Base-by-base conservation (phyloP, 2,797 vertebrate genomes). In the Molossus molossus region DNA sequence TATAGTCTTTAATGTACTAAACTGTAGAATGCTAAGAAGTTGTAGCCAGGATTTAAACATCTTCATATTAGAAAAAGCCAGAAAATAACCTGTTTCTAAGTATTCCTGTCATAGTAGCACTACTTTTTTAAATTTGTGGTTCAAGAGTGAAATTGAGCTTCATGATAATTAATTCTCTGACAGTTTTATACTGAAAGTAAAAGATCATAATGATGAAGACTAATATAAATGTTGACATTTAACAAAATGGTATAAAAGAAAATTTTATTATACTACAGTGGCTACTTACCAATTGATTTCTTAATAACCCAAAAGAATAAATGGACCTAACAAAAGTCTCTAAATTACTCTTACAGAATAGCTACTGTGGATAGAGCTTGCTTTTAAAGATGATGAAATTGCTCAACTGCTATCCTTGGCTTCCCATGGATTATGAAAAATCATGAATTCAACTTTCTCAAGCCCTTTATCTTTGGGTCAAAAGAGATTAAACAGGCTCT, bases 211-310 rank as follows among this genome's bases (percentile, higher is more conserved):
- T 80, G 89, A 91, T 94, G 55, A 92, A 96, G 79, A 91, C 87
- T 97, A 97, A 96, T 67, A 96, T 94, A 97, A 97, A 97, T 97
- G 96, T 97, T 98, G 97, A 96, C 96, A 97, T 97, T 98, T 97
- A 97, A 91, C 96, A 94, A 97, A 96, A 97, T 87, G 82, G 58
- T 93, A 45, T 96, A 96, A 96, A 96, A 94, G 91, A 96, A 96
- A 95, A 83, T 95, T 96, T 97, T 96, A 97, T 91, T 96, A 48
- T 75, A 89, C 96, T 95, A 80, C 65, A 92, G 94, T 84, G 92
- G 65, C 96, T 96, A 96, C 96, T 96, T 96, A 96, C 69, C 96
- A 96, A 97, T 94, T 97, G 88, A 92, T 96, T 97, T 89, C 96
- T 97, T 97, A 97, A 97, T 97, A 97, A 95, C 62, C 75, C 95